phyloP scores from a whole-genome alignment of 2,113 vertebrate genomes.

The Ctenodactylus gundi region DNA sequence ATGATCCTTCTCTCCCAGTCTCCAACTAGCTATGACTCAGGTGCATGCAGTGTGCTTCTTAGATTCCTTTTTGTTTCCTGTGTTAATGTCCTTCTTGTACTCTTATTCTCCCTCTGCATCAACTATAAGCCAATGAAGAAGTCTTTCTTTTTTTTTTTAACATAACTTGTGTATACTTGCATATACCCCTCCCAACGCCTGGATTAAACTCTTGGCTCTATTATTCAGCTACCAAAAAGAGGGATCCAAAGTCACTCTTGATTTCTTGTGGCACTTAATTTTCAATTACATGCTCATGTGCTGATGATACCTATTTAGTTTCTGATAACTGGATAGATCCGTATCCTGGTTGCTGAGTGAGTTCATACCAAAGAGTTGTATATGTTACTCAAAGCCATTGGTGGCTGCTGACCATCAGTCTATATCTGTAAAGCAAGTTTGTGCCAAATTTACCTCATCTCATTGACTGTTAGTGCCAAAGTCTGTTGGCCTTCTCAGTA shows the following conservation, averaged over 20 bases:
- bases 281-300: neutral
- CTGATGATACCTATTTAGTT: neutral
- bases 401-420: neutral
- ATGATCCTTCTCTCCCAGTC: neutral
- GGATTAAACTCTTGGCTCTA: neutral
- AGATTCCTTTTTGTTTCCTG: neutral
- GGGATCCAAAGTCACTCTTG: neutral
- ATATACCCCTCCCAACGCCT: neutral
- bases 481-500: neutral
- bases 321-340: neutral
- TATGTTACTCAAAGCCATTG: neutral
- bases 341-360: neutral
- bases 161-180: neutral
- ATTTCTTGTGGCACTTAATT: neutral
- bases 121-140: neutral
- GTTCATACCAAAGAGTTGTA: neutral
- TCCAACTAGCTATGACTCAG: neutral
- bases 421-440: neutral
- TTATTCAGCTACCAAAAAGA: neutral
- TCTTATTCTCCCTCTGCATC: neutral
- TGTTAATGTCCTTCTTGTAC: neutral
- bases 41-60: neutral
- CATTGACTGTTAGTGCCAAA: neutral
- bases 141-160: too few relatives aligned
- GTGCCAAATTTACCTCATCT: neutral